These are phyloP conservation scores for Agriopis marginaria DNA, from an alignment of 2,888 invertebrate species.

Conservation along the genomic window DNA sequence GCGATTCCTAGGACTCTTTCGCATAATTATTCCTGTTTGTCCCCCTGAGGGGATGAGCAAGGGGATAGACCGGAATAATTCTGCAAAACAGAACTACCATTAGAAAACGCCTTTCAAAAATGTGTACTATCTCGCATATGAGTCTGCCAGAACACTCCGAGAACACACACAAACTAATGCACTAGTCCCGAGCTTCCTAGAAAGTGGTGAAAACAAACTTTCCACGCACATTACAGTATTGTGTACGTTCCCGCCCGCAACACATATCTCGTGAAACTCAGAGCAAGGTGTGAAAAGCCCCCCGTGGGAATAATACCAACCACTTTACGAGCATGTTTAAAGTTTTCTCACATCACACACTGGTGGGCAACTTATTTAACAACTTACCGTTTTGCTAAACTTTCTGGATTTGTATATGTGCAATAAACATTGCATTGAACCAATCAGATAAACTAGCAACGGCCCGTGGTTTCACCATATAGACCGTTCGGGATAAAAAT, in stretches of 20 bases:
- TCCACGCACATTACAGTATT: conserved; percentile 5
- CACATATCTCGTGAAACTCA: conserved; percentile 28
- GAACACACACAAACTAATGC: background rate
- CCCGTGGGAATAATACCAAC: conserved; percentile 29
- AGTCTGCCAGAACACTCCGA: background rate
- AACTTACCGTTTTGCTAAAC: conserved; percentile 26
- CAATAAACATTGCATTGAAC: conserved; percentile 13
- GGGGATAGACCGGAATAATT: no score
- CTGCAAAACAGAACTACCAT: no score
- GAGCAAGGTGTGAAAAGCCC: conserved; percentile 31
- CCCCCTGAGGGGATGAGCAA: no score
- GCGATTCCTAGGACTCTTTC: no score
- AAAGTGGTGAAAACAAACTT: conserved; percentile 13
- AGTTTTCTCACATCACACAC: conserved; percentile 31
- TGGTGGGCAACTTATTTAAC: conserved; percentile 28
- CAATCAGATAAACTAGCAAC: no score
- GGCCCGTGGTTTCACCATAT: no score
- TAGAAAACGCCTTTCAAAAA: background rate
- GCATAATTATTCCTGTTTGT: no score
- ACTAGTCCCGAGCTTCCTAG: background rate
- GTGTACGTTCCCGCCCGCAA: background rate
- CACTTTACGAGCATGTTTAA: conserved; percentile 32
- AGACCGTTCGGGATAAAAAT: no score
- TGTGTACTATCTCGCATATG: background rate
- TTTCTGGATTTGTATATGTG: conserved; percentile 6